phyloP scores from a whole-genome alignment of 2,113 vertebrate genomes.

The Melanerpes formicivorus region DNA sequence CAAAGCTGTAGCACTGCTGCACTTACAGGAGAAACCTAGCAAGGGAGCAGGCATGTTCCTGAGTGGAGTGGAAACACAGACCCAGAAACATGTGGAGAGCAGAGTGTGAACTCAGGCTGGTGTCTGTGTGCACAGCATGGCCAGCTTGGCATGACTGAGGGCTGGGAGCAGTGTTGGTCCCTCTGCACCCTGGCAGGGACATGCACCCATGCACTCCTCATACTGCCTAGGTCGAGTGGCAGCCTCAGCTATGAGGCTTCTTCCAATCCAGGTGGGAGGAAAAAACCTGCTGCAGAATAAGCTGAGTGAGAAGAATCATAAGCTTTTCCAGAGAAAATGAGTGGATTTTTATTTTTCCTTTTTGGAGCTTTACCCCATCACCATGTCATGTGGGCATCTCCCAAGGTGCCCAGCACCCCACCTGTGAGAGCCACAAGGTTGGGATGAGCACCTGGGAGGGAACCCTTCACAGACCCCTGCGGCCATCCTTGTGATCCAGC shows the following conservation, averaged over 20 bases:
- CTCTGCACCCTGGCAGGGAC: accelerated
- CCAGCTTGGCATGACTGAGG: no score
- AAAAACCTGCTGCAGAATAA: background rate
- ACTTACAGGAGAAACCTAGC: background rate
- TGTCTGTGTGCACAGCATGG: accelerated
- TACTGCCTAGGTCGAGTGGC: accelerated
- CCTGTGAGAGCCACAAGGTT: accelerated
- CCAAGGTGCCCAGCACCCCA: background rate
- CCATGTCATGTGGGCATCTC: background rate
- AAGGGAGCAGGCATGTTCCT: background rate
- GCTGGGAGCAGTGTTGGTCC: background rate
- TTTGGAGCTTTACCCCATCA: background rate
- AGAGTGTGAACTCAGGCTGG: accelerated
- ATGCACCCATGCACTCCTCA: accelerated
- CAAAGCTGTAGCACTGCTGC: background rate
- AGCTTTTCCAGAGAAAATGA: background rate
- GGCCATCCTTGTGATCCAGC: background rate
- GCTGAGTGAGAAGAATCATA: background rate
- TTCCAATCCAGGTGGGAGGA: background rate
- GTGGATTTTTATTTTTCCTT: accelerated
- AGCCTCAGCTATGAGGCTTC: background rate
- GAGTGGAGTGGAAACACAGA: background rate
- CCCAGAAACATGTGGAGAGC: background rate
- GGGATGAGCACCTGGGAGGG: accelerated
- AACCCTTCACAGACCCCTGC: no score